phyloP scores from a whole-genome alignment of 1,140 invertebrate species.

The Danaus melanippus region DNA sequence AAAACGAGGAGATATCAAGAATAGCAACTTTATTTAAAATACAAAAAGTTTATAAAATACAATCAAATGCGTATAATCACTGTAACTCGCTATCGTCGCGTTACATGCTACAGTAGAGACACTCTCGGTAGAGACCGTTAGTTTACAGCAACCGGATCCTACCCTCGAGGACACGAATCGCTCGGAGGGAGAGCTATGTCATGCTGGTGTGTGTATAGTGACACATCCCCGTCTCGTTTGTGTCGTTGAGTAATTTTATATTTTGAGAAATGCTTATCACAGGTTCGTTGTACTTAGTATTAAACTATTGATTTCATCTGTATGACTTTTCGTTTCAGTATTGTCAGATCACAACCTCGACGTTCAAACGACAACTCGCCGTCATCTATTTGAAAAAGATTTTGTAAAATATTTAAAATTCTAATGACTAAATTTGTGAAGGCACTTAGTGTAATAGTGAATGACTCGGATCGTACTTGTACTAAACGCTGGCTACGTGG shows the following conservation, averaged over 20 bases:
- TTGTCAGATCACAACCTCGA: slow-evolving; percentile 50
- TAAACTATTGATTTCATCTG: slow-evolving; percentile 4
- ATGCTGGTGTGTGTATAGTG: slow-evolving; percentile 8
- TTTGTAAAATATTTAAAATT: slow-evolving; percentile 49
- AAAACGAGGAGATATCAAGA: slow-evolving; percentile 56
- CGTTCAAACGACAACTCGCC: slow-evolving; percentile 43
- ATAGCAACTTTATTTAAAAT: slow-evolving; percentile 72
- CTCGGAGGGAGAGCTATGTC: slow-evolving; percentile 30
- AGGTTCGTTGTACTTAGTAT: slow-evolving; percentile 32
- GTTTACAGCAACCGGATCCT: slow-evolving; percentile 27
- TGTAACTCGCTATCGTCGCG: slow-evolving; percentile 59
- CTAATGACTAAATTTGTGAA: slow-evolving; percentile 68
- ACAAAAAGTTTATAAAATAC: slow-evolving; percentile 71
- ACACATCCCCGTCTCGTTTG: slow-evolving; percentile 11
- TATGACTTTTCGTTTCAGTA: slow-evolving; percentile 12
- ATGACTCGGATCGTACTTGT: slow-evolving; percentile 55
- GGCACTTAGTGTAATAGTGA: slow-evolving; percentile 66
- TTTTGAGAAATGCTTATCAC: slow-evolving; percentile 33
- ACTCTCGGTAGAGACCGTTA: slow-evolving; percentile 45
- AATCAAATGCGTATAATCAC: slow-evolving; percentile 70
- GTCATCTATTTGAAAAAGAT: slow-evolving; percentile 28
- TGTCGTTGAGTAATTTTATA: slow-evolving; percentile 6
- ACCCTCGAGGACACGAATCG: slow-evolving; percentile 34
- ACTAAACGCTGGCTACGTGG: slow-evolving; percentile 63
- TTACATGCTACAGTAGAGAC: slow-evolving; percentile 44